Conservation (phyloP, 2,888 invertebrate genomes). For the Cryptophagus acutangulus region DNA sequence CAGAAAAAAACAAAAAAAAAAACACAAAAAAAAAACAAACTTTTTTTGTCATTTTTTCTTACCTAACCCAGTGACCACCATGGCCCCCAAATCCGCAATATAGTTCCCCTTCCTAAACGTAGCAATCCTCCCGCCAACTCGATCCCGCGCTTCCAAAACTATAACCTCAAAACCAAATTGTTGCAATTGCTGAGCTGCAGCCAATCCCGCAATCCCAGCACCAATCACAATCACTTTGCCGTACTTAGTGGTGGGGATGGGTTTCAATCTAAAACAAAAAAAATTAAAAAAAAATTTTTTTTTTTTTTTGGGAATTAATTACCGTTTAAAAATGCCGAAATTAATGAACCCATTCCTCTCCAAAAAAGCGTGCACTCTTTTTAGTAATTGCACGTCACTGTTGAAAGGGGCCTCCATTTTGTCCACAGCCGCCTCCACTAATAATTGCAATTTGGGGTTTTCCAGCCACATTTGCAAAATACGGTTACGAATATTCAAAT, state of each 20-base stretch:
- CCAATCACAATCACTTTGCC: conserved; percentile 63
- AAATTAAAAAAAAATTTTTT: conserved; percentile 1
- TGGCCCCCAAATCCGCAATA: conserved; percentile 76
- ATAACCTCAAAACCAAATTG: conserved; percentile 96
- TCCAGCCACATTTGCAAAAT: conserved; percentile 92
- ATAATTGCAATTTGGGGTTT: conserved; percentile 88
- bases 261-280: conserved; percentile 62
- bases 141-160: conserved; percentile 79
- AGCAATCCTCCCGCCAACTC: conserved; percentile 95
- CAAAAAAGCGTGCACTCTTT: conserved; percentile 83
- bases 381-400: conserved; percentile 78
- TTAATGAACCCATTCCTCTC: conserved; percentile 97
- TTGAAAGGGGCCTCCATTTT: conserved; percentile 89
- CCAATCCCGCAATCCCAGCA: conserved; percentile 87
- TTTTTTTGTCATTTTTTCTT: too few relatives aligned
- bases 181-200: conserved; percentile 89
- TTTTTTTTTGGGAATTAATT: too few relatives aligned
- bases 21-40: too few relatives aligned
- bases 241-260: conserved; percentile 60
- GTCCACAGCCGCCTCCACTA: conserved; percentile 73
- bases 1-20: too few relatives aligned
- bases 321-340: conserved; percentile 92
- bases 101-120: conserved; percentile 82
- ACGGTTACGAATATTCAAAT: conserved; percentile 86
- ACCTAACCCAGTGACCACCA: conserved; percentile 96